phyloP scores from a whole-genome alignment of 1,140 invertebrate genomes.

The Dreissena rostriformis region DNA sequence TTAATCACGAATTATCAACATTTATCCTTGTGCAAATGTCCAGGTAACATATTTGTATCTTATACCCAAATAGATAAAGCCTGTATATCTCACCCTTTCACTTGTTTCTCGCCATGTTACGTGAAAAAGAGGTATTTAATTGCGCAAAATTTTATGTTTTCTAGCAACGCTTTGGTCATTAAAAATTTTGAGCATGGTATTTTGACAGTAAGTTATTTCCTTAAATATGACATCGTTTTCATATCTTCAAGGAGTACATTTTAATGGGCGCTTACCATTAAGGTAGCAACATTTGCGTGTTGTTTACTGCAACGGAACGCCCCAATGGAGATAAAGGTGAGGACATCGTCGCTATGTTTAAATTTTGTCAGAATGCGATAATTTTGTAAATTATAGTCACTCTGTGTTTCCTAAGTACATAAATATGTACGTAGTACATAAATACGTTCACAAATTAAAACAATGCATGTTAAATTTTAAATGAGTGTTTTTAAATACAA shows the following conservation, averaged over 20 bases:
- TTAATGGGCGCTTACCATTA: constrained; percentile 47
- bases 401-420: too few species aligned
- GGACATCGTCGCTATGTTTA: too few species aligned
- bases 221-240: constrained; percentile 31
- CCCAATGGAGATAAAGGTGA: too few species aligned
- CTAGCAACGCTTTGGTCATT: constrained; percentile 41
- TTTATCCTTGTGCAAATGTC: constrained; percentile 33
- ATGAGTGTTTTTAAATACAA: too few species aligned
- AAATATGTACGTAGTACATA: too few species aligned
- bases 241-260: constrained; percentile 45
- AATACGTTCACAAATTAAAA: too few species aligned
- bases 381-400: too few species aligned
- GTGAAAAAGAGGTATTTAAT: constrained; percentile 55
- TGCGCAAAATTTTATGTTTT: constrained; percentile 46
- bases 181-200: constrained; percentile 40
- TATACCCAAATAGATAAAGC: constrained; percentile 42
- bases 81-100: constrained; percentile 8
- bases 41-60: constrained; percentile 8
- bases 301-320: too few species aligned
- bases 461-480: too few species aligned
- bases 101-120: constrained; percentile 36
- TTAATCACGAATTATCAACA: constrained; percentile 50
- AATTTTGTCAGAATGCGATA: too few species aligned
- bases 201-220: constrained; percentile 27
- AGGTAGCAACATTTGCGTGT: not conserved